Evolutionary conservation across 2,888 invertebrate species (phyloP).

Genomic region (Lasioglossum zephyrum): DNA sequence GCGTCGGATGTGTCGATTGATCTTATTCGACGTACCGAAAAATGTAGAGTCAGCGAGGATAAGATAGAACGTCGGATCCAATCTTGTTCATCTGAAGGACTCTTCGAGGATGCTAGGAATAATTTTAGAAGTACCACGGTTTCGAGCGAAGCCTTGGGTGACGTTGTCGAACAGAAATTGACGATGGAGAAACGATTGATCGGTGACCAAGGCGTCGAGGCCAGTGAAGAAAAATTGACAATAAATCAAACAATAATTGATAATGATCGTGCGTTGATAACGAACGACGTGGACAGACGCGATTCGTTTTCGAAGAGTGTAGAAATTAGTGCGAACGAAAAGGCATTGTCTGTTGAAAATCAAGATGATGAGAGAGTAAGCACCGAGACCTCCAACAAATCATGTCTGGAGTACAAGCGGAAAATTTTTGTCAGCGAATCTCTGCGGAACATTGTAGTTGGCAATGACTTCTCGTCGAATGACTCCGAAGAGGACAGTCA

Average conservation of each 20-base stretch:
- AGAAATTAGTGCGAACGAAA: background rate
- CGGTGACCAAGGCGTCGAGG: background rate
- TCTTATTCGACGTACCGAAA: background rate
- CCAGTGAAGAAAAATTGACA: background rate
- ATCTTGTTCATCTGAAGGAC: background rate
- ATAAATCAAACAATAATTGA: background rate
- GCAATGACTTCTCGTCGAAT: background rate
- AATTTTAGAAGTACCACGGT: background rate
- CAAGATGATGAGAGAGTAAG: background rate
- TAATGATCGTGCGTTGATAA: background rate
- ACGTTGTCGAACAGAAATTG: background rate
- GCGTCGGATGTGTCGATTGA: background rate
- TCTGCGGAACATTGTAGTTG: constrained; percentile 56
- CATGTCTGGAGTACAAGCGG: constrained; percentile 20
- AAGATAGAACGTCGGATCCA: background rate
- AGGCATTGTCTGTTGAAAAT: background rate
- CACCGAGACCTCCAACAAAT: background rate
- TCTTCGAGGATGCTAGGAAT: background rate
- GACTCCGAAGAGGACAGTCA: constrained; percentile 50
- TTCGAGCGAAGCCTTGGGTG: background rate
- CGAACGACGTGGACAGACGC: background rate
- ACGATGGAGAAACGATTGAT: background rate
- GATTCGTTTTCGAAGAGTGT: background rate
- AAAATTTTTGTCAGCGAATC: constrained; percentile 61
- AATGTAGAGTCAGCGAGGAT: background rate